Evolutionary conservation across 1,140 invertebrate genomes (phyloP).

Genomic region (Branchinecta lindahli): DNA sequence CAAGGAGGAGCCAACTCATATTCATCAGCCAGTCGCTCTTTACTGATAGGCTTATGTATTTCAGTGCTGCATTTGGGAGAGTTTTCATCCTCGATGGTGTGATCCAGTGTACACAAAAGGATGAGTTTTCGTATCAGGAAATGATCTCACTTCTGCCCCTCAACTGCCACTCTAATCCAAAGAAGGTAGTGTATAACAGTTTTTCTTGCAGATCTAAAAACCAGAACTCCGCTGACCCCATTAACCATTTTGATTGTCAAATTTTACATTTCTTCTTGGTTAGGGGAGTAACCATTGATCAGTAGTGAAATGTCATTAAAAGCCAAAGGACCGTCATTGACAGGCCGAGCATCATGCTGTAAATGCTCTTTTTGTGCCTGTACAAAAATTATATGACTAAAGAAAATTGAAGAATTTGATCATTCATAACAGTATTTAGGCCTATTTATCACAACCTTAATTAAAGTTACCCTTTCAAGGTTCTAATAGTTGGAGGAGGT

Average conservation of each 20-base stretch:
- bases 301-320: too few relatives aligned
- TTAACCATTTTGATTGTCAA: too few relatives aligned
- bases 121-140: constrained; percentile 97
- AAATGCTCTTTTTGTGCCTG: too few relatives aligned
- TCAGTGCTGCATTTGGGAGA: constrained; percentile 67
- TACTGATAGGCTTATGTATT: constrained; percentile 23
- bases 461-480: constrained; percentile 31
- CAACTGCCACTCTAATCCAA: constrained; percentile 74
- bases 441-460: not conserved
- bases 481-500: constrained; percentile 92
- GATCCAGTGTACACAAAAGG: constrained; percentile 88
- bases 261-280: too few relatives aligned
- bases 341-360: too few relatives aligned
- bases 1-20: too few relatives aligned
- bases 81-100: constrained; percentile 86
- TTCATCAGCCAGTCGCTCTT: too few relatives aligned
- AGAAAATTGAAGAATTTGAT: too few relatives aligned
- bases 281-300: too few relatives aligned
- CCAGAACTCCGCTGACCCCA: not conserved
- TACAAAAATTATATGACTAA: too few relatives aligned
- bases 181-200: constrained; percentile 44
- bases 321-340: too few relatives aligned
- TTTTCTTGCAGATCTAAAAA: constrained; percentile 10
- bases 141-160: constrained; percentile 92
- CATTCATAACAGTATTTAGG: too few relatives aligned